Conservation (phyloP, 2,113 vertebrate species). For the Oryzias melastigma region DNA sequence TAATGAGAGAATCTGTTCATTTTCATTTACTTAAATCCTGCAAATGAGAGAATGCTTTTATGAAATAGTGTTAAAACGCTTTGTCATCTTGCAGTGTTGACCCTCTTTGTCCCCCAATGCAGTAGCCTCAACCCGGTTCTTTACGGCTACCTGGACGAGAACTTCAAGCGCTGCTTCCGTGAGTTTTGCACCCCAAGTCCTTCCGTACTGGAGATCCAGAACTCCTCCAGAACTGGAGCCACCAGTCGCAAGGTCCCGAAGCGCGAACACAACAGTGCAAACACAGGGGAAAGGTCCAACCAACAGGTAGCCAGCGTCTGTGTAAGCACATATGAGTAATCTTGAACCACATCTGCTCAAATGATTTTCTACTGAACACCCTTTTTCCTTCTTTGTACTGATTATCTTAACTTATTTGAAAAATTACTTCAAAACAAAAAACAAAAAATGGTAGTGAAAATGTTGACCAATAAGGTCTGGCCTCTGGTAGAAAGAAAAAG, state of each 20-base stretch:
- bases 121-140: constrained; percentile 94
- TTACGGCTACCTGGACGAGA: constrained; percentile 98
- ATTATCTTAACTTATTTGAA: too few species aligned
- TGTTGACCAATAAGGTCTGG: too few species aligned
- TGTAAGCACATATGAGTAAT: constrained; percentile 3
- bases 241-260: constrained; percentile 76
- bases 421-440: too few species aligned
- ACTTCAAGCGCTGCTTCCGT: constrained; percentile 98
- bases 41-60: too few species aligned
- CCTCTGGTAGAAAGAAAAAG: too few species aligned
- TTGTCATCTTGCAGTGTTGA: not conserved
- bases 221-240: constrained; percentile 82
- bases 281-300: constrained; percentile 91
- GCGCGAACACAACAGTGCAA: constrained; percentile 85
- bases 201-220: constrained; percentile 88
- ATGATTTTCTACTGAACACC: too few species aligned
- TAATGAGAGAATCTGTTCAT: too few species aligned
- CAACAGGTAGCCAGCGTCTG: constrained; percentile 83
- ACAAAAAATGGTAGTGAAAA: too few species aligned
- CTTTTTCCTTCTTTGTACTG: too few species aligned
- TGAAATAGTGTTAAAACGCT: too few species aligned
- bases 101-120: not conserved
- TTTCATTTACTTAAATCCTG: too few species aligned
- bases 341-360: not conserved
- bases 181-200: constrained; percentile 95